Evolutionary conservation across 1,140 invertebrate genomes (phyloP), one percentile per base, ranked within the genome.

Genomic region (Bathynomus jamesi): DNA sequence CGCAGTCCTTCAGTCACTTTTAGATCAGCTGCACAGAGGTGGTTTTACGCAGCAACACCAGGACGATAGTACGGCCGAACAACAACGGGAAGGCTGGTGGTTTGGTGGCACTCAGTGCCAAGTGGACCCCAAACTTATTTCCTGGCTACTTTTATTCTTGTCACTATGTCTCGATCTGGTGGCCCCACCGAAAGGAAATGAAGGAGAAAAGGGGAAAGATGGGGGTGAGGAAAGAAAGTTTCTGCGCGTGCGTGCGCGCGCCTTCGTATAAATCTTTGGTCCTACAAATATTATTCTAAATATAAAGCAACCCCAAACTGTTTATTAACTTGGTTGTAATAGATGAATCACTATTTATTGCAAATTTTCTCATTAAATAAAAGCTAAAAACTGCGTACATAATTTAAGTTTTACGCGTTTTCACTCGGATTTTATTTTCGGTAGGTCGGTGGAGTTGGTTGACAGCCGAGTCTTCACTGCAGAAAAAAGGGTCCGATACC

Each of bases 91-190:
- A 46, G 31, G 21, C 21, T 61, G 28, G 67, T 46, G 8, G 31
- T n/a, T 67, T 31, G 25, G 30, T 70, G 65, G 72, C 62, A 27
- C 31, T 65, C 67, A 5, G 74, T 62, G 76, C 70, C 53, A 27
- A 28, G 5, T 28, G 60, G 25, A 61, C 21, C 65, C 70, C 53
- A 70, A 74, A 10, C 79, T 78, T 64, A 64, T 80, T 29, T 28
- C 28, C 10, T 92, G 91, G 91, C 82, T 92, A 24, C 80, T 93
- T 27, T 82, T 93, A 60, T 92, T 91, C 79, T 80, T 92, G 8
- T 91, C 89, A 1, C 86, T 90, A 28, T 90, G 89, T 78, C 84
- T 92, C 63, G 90, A 91, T 78, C 79, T 79, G 85, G 85, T 81
- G 3, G 46, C 76, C n/a, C 71, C 70, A 1, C 71, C 74, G 24